Evolutionary conservation across 1,140 invertebrate species (phyloP).

Genomic region (Plutomurus gul): DNA sequence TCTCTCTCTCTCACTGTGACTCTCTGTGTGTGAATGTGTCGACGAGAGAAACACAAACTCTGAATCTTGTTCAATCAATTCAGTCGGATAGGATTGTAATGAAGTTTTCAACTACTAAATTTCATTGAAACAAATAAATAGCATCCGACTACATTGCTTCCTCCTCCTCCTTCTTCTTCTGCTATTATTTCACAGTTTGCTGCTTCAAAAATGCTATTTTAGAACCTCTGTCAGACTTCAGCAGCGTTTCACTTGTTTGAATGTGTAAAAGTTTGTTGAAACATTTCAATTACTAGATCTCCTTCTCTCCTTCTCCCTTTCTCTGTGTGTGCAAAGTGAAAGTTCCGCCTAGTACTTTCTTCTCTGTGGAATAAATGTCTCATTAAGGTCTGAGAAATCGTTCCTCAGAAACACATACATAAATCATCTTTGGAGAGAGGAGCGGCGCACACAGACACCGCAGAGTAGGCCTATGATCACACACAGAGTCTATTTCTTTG

Average conservation of each 20-base stretch:
- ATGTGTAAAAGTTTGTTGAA: no score
- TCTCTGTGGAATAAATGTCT: constrained; percentile 1
- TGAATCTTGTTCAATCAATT: not conserved
- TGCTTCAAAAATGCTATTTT: not conserved
- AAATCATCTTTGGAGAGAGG: not conserved
- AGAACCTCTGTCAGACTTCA: no score
- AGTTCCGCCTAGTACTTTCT: constrained; percentile 4
- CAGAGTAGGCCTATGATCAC: no score
- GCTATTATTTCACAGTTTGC: not conserved
- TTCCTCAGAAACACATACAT: constrained; percentile 12
- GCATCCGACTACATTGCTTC: not conserved
- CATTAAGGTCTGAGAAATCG: constrained; percentile 15
- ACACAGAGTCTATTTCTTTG: no score
- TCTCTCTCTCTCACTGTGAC: no score
- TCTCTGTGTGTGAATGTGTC: no score
- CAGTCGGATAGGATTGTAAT: not conserved
- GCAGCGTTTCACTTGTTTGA: no score
- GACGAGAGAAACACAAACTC: not conserved
- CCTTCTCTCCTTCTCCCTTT: no score
- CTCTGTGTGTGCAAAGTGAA: no score
- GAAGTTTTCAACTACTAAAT: constrained; percentile 7
- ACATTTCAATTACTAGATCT: not conserved
- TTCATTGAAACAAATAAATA: not conserved
- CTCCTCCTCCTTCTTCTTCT: not conserved
- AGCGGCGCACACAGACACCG: no score